Conservation (phyloP, 2,888 invertebrate genomes). For the Cacoxenus indagator region DNA sequence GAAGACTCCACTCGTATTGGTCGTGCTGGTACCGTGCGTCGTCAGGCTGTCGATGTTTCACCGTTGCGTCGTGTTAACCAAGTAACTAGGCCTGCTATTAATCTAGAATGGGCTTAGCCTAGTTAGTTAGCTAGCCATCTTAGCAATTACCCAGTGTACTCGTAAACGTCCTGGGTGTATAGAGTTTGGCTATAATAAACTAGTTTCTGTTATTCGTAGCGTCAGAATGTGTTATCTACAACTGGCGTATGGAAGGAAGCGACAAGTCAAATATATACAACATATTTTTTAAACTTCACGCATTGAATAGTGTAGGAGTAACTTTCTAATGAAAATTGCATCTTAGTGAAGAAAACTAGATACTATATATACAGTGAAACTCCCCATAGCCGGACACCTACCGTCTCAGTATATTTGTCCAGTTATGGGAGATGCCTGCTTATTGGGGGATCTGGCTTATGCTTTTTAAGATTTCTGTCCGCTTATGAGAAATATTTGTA, state of each 20-base stretch:
- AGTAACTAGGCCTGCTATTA: slow-evolving; percentile 60
- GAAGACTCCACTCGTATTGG: slow-evolving; percentile 99
- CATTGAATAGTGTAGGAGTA: no score
- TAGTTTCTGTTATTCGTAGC: slow-evolving; percentile 64
- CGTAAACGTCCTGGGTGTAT: slow-evolving; percentile 48
- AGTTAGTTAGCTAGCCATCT: slow-evolving; percentile 31
- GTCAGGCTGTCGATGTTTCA: slow-evolving; percentile 99
- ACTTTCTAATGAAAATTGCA: no score
- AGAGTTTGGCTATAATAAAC: slow-evolving; percentile 46
- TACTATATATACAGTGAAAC: no score
- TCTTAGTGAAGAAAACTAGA: no score
- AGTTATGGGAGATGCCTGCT: no score
- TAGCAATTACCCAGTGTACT: slow-evolving; percentile 49
- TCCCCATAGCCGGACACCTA: no score
- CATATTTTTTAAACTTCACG: no score
- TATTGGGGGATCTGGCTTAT: no score
- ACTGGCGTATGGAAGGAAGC: slow-evolving; percentile 62
- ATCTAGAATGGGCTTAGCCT: background rate
- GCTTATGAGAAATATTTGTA: no score
- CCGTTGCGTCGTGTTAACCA: slow-evolving; percentile 98
- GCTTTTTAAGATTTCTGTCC: no score
- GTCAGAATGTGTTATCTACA: slow-evolving; percentile 49
- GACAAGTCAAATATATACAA: slow-evolving; percentile 41
- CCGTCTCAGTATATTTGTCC: no score
- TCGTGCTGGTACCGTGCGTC: slow-evolving; percentile 99